These are phyloP conservation scores for Paralvinella palmiformis DNA, from an alignment of 1,140 invertebrate genomes.

Conservation along the genomic window DNA sequence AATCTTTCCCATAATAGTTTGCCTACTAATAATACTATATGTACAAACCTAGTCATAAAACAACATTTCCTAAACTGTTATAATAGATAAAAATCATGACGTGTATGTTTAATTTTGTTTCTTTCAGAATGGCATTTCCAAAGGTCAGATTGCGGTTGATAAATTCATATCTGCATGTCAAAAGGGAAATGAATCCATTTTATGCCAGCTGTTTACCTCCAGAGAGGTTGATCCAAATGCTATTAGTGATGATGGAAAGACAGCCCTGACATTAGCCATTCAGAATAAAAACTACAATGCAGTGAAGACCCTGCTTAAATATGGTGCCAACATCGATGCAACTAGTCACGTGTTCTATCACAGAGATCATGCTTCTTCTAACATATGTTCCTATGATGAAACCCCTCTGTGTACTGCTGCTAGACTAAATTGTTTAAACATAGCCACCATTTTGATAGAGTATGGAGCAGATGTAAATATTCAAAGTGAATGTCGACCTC, in stretches of 20 bases:
- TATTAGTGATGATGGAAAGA: background rate
- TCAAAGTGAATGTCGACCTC: background rate
- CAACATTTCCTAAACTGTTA: no score
- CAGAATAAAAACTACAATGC: background rate
- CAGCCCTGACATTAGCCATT: background rate
- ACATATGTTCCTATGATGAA: slow-evolving; percentile 8
- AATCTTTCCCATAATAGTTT: no score
- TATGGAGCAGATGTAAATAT: background rate
- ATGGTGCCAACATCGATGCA: slow-evolving; percentile 5
- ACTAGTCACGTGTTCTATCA: slow-evolving; percentile 8
- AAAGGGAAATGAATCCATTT: no score
- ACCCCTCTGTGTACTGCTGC: slow-evolving; percentile 11
- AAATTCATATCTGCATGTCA: no score
- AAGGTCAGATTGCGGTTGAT: no score
- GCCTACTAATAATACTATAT: no score
- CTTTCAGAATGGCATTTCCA: no score
- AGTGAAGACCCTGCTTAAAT: slow-evolving; percentile 6
- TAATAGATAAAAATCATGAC: no score
- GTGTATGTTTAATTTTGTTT: no score
- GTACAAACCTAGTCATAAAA: no score
- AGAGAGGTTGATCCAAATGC: no score
- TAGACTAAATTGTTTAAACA: background rate
- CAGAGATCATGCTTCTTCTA: background rate
- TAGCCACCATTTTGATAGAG: background rate
- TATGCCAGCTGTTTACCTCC: no score